Evolutionary conservation across 2,797 vertebrate genomes (phyloP).

Genomic region (Eospalax fontanierii): DNA sequence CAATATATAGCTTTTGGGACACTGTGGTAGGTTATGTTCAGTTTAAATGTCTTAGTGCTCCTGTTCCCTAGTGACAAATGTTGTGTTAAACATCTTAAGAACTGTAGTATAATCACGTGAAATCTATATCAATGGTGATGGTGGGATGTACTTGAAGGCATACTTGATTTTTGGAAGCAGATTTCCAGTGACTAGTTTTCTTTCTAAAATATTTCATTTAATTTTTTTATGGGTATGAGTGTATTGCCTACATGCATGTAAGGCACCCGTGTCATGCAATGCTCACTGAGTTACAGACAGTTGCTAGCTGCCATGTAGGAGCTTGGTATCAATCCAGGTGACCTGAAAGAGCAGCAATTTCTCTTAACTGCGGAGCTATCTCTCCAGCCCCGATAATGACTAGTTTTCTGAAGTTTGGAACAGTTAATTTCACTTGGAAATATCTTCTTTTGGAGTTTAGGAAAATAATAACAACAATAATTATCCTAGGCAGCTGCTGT

Average conservation of each 20-base stretch:
- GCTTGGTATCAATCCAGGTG: no score
- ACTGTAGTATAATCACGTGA: not conserved
- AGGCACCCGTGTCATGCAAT: no score
- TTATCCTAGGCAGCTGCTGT: not conserved
- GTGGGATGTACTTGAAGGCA: not conserved
- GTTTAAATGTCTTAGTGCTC: not conserved
- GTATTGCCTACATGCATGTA: no score
- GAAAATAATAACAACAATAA: not conserved
- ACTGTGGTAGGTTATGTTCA: not conserved
- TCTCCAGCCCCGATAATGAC: no score
- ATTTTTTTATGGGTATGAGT: no score
- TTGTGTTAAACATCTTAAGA: slow-evolving; percentile 13
- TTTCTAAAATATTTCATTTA: no score
- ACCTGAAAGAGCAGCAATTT: no score
- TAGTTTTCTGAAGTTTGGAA: slow-evolving; percentile 18
- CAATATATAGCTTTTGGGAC: slow-evolving; percentile 55
- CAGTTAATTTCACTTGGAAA: slow-evolving; percentile 10
- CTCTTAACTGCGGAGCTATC: no score
- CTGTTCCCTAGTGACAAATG: not conserved
- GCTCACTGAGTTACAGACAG: no score
- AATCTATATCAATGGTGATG: not conserved
- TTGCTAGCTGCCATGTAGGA: no score
- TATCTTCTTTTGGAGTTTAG: slow-evolving; percentile 10
- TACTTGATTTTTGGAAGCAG: not conserved
- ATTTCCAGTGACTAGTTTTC: slow-evolving; percentile 30